A percentile compares a stretch with the other conserved stretches of the same genome.
phyloP scores from a whole-genome alignment of 2,888 invertebrate species.

The Gymnosoma rotundatum region DNA sequence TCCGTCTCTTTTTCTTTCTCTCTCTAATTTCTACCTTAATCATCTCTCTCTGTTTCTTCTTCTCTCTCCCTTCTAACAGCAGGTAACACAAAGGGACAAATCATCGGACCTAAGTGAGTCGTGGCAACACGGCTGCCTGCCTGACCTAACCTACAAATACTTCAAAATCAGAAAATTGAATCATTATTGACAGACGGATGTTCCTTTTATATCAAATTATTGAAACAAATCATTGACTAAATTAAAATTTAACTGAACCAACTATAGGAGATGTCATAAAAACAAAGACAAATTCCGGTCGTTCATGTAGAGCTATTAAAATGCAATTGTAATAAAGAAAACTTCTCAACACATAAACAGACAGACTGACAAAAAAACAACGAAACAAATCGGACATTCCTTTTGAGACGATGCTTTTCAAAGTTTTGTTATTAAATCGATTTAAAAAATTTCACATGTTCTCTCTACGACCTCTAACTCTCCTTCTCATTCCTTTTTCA shows the following conservation, averaged over 20 bases:
- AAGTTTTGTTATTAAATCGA: constrained; percentile 42
- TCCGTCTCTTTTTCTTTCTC: no score
- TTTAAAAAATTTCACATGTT: constrained; percentile 26
- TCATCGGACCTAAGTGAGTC: no score
- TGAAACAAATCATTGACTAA: neutral
- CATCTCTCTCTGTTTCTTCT: no score
- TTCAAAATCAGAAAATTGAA: no score
- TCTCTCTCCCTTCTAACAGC: no score
- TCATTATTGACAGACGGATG: no score
- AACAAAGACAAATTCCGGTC: neutral
- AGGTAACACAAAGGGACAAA: no score
- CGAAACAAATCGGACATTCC: constrained; percentile 38
- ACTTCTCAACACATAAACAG: neutral
- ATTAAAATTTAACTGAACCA: neutral
- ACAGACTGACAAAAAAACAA: neutral
- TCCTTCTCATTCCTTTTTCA: neutral
- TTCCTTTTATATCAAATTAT: no score
- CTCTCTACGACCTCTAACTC: neutral
- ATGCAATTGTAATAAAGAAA: constrained; percentile 57
- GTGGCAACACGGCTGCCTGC: no score
- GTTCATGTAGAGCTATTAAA: constrained; percentile 41
- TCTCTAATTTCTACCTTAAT: no score
- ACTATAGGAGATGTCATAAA: constrained; percentile 6
- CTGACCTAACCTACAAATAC: no score
- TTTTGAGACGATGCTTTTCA: constrained; percentile 2